Evolutionary conservation across 2,888 invertebrate genomes (phyloP).

Genomic region (Pandemis heparana): DNA sequence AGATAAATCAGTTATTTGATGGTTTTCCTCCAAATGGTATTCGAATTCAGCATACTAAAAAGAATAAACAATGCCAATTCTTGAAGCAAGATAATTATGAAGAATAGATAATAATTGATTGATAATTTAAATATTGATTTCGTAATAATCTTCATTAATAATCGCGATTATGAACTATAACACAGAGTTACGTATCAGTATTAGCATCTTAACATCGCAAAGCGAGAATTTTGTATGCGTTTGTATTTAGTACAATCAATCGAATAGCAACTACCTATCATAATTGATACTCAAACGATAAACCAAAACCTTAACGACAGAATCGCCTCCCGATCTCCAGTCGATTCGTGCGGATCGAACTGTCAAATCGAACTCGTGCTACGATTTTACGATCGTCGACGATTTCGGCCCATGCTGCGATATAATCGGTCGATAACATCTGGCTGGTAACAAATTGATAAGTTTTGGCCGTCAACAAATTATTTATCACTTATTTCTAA

Average conservation of each 20-base stretch:
- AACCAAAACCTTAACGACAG: slow-evolving; percentile 21
- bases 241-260: not conserved
- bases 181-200: no score
- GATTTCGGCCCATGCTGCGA: slow-evolving; percentile 19
- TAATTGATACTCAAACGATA: not conserved
- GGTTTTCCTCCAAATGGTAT: no score
- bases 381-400: slow-evolving; percentile 1
- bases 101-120: no score
- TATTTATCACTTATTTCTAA: not conserved
- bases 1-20: no score
- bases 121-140: no score
- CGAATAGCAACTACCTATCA: not conserved
- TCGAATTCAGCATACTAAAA: no score
- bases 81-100: no score
- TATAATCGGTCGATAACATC: slow-evolving; percentile 30
- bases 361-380: slow-evolving; percentile 18
- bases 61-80: no score
- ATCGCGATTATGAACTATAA: no score
- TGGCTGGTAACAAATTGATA: slow-evolving; percentile 18
- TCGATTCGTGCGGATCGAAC: slow-evolving; percentile 21
- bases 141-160: no score
- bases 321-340: slow-evolving; percentile 15
- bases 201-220: no score
- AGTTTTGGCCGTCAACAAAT: not conserved
- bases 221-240: no score